These are phyloP conservation scores for Caenorhabditis elegans DNA, from an alignment of 1,140 invertebrate genomes.

Conservation along the genomic window WBcel235 BX284606.5:11407501-11408000, in stretches of 20 bases:
- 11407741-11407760: slow-evolving; percentile 13
- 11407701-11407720: not conserved
- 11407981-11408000: not conserved
- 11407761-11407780: not conserved
- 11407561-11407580: not conserved
- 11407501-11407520: not conserved
- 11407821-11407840: not conserved
- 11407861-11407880: slow-evolving; percentile 12
- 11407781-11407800: not conserved
- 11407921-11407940: not conserved
- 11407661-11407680: slow-evolving; percentile 6
- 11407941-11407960: not conserved
- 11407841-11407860: not conserved
- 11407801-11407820: not conserved
- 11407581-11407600: not conserved
- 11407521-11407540: not conserved
- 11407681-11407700: slow-evolving; percentile 5
- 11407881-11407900: slow-evolving; percentile 26
- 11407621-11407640: slow-evolving; percentile 9
- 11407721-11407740: slow-evolving; percentile 7
- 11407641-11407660: slow-evolving; percentile 25
- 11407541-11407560: not conserved
- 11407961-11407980: not conserved
- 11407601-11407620: slow-evolving; percentile 14
- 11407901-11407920: slow-evolving; percentile 4